Evolutionary conservation across 2,797 vertebrate genomes (phyloP).

Genomic region (Kryptopterus vitreolus): DNA sequence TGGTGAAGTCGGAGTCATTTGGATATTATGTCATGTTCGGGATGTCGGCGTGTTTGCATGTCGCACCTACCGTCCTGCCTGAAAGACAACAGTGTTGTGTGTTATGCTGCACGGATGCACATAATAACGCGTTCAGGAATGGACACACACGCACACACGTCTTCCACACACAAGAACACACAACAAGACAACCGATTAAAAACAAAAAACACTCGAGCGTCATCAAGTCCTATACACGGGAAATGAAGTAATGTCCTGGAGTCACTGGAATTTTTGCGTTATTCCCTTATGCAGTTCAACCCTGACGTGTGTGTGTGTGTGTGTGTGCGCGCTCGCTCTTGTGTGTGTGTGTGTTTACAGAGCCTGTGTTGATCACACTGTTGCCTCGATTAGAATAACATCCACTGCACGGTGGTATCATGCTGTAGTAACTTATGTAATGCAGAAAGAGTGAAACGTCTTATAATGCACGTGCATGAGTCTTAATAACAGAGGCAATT

Average conservation of each 20-base stretch:
- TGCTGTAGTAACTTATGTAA: conserved; percentile 31
- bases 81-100: neutral
- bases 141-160: neutral
- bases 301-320: neutral
- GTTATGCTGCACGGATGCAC: neutral
- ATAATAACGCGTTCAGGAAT: neutral
- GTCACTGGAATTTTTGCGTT: neutral
- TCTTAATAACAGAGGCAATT: neutral
- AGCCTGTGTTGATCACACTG: conserved; percentile 4
- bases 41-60: neutral
- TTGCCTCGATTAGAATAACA: conserved; percentile 10
- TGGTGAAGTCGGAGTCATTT: neutral
- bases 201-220: neutral
- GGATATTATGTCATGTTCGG: conserved; percentile 13
- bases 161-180: no score
- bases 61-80: neutral
- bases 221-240: neutral
- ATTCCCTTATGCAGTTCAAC: neutral
- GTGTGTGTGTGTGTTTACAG: neutral
- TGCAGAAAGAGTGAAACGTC: neutral
- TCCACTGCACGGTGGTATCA: neutral
- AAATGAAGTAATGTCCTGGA: neutral
- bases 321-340: no score
- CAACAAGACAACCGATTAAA: no score
- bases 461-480: neutral